Percentiles rank a stretch among this genome's conserved stretches.
phyloP scores from a whole-genome alignment of 2,113 vertebrate species.

The mouse (Mus musculus) region DNA sequence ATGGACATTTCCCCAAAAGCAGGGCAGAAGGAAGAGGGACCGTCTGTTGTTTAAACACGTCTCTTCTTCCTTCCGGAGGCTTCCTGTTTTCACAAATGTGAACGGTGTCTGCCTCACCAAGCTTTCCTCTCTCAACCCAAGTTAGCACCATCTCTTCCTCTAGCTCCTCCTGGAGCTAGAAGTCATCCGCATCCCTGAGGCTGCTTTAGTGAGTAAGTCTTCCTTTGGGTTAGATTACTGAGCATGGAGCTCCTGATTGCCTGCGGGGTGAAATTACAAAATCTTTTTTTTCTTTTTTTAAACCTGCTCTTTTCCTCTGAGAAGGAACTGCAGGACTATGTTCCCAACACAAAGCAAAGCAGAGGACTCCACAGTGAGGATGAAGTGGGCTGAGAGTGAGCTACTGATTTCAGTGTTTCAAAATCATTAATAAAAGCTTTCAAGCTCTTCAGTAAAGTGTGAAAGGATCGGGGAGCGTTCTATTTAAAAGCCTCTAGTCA shows the following conservation, averaged over 20 bases:
- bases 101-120: slow-evolving; percentile 67
- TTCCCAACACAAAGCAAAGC: not conserved
- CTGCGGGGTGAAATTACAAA: not conserved
- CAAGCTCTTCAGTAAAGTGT: not conserved
- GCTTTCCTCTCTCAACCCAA: not conserved
- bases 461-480: not conserved
- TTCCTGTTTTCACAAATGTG: slow-evolving; percentile 46
- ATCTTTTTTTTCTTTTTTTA: not conserved
- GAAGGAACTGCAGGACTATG: not conserved
- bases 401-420: slow-evolving; percentile 45
- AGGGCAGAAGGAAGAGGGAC: slow-evolving; percentile 69
- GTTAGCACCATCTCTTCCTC: not conserved
- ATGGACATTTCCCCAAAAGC: slow-evolving; percentile 67
- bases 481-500: slow-evolving; percentile 43
- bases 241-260: not conserved
- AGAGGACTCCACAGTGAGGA: not conserved
- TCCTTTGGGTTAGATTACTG: not conserved
- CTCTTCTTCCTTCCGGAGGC: slow-evolving; percentile 56
- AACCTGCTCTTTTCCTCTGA: not conserved
- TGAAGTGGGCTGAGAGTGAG: not conserved
- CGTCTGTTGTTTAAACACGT: slow-evolving; percentile 70
- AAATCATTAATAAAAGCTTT: slow-evolving; percentile 55
- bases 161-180: not conserved
- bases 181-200: not conserved
- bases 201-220: not conserved